Conservation (phyloP, 2,888 invertebrate genomes). For the Theretra japonica region DNA sequence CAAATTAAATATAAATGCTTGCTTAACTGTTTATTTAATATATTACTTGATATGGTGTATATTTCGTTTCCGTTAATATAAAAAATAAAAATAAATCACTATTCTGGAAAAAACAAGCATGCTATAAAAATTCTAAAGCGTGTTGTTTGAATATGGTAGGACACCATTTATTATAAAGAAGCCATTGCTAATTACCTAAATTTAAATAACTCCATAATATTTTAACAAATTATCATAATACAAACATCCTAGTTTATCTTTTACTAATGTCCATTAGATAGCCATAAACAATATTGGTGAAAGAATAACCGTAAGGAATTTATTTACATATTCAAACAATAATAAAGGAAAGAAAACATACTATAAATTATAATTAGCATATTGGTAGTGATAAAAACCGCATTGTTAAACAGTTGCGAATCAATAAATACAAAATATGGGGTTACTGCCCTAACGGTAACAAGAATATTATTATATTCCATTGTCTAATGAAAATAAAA, state of each 20-base stretch:
- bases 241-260: not conserved
- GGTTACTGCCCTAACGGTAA: not conserved
- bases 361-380: slow-evolving; percentile 18
- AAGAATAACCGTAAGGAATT: slow-evolving; percentile 16
- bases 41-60: not conserved
- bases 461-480: not conserved
- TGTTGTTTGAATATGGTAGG: not conserved
- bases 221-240: not conserved
- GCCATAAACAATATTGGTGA: slow-evolving; percentile 5
- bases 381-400: slow-evolving; percentile 3
- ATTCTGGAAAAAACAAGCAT: not conserved
- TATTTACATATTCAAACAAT: slow-evolving; percentile 21
- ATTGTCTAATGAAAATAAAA: not conserved
- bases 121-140: not conserved
- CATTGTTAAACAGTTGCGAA: slow-evolving; percentile 12
- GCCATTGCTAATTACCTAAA: slow-evolving; percentile 1
- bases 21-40: not conserved
- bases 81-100: not conserved
- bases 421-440: slow-evolving; percentile 20
- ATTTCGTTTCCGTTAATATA: not conserved
- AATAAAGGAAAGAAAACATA: slow-evolving; percentile 12
- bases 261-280: not conserved
- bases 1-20: not conserved
- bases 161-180: not conserved
- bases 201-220: slow-evolving; percentile 10